Evolutionary conservation across 2,888 invertebrate genomes (phyloP).

Genomic region (Melitaea athalia): DNA sequence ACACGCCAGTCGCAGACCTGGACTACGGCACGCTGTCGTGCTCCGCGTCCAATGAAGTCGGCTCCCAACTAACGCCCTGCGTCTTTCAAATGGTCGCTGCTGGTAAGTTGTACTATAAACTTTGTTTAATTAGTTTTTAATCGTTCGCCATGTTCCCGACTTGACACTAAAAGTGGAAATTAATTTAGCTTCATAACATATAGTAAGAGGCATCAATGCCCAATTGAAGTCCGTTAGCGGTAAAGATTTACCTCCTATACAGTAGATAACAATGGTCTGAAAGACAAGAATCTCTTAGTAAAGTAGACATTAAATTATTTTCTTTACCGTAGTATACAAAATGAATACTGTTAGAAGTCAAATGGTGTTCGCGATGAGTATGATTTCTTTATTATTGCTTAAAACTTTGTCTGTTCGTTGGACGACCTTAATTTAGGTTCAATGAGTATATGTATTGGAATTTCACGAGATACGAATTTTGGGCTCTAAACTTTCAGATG

Average conservation of each 20-base stretch:
- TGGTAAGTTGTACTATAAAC: constrained; percentile 81
- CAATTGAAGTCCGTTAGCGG: not conserved
- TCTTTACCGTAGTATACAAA: no score
- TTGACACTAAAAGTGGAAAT: not conserved
- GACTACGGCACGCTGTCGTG: constrained; percentile 95
- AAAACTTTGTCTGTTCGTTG: no score
- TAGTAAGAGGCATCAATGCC: not conserved
- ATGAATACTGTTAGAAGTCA: no score
- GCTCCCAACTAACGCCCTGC: constrained; percentile 91
- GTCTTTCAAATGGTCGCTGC: constrained; percentile 95
- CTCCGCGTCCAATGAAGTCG: constrained; percentile 92
- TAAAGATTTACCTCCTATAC: not conserved
- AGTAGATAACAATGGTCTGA: no score
- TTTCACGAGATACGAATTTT: not conserved
- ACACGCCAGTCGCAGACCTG: constrained; percentile 85
- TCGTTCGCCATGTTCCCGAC: not conserved
- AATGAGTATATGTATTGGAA: no score
- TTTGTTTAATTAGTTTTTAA: constrained; percentile 5
- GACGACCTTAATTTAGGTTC: no score
- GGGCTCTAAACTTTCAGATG: not conserved
- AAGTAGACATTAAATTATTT: not conserved
- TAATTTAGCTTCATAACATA: constrained; percentile 4
- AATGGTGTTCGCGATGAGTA: no score
- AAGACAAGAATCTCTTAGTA: no score
- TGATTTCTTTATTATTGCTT: no score